Evolutionary conservation across 2,797 vertebrate genomes (phyloP), one percentile per base, ranked within the genome.

Genomic region (Tenualosa ilisha): DNA sequence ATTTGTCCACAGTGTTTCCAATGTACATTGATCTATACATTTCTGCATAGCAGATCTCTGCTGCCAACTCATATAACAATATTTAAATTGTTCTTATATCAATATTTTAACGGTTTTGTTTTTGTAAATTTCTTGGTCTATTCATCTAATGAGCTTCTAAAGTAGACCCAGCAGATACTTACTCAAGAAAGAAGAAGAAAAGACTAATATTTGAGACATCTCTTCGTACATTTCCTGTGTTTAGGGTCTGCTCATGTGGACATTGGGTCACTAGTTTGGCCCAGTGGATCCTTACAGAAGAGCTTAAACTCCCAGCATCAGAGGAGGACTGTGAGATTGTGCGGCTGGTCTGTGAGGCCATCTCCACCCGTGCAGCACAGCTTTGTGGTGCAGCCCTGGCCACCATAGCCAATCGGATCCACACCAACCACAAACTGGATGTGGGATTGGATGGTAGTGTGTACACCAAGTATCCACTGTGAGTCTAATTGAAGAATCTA

Each of bases 401-500:
- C 0, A 95, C 96, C 0, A 49, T 98, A 68, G 91, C 91, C 84
- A 92, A 91, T 87, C 93, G 87, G 26, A 96, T 97, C 83, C 91
- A 94, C 53, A 85, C 3, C 51, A 95, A 91, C 92, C 91, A 92
- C 0, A 84, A 92, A 1, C 82, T 94, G 89, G 82, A 81, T 17
- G 95, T 97, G 3, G 96, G 93, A 1, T 93, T 96, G 22, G 96
- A 96, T 0, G 96, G 97, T 1, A 93, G 86, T 0, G 89, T 97
- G 37, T 95, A 92, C 89, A 92, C 20, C 0, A 92, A 83, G 24
- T 93, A 95, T 83, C 93, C 94, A 68, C 95, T 91, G 94, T 96
- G 93, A 86, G 87, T 37, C 75, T 97, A n/a, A n/a, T n/a, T n/a
- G n/a, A n/a, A n/a, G n/a, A n/a, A n/a, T n/a, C n/a, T n/a, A n/a